Conservation (phyloP, 2,797 vertebrate species). For the Parauchenoglanis punctatus region DNA sequence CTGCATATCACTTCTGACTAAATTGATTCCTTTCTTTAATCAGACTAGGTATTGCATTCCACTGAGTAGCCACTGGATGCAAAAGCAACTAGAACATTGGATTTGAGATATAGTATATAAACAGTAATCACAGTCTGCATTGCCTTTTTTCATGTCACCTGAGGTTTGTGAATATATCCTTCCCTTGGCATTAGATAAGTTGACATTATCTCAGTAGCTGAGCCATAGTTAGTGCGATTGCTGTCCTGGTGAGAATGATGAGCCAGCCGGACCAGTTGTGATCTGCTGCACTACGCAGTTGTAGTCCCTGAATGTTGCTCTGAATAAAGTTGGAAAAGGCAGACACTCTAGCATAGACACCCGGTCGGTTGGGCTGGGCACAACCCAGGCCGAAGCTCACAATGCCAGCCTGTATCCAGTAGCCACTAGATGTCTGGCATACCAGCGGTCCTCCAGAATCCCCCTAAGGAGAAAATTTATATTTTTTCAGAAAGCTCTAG, state of each 20-base stretch:
- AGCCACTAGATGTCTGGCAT: slow-evolving; percentile 71
- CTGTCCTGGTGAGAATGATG: slow-evolving; percentile 47
- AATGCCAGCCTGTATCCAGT: slow-evolving; percentile 79
- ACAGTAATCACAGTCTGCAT: slow-evolving; percentile 9
- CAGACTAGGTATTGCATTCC: background rate
- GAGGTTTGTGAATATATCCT: slow-evolving; percentile 6
- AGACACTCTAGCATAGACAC: slow-evolving; percentile 76
- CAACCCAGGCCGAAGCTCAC: slow-evolving; percentile 80
- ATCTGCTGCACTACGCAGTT: slow-evolving; percentile 63
- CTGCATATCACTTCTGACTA: background rate
- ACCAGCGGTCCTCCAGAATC: slow-evolving; percentile 82
- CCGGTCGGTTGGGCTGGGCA: slow-evolving; percentile 69
- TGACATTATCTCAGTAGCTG: slow-evolving; percentile 61
- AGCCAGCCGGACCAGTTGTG: slow-evolving; percentile 44
- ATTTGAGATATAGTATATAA: background rate
- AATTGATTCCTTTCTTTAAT: background rate
- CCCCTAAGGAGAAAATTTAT: slow-evolving; percentile 64
- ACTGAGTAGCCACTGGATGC: background rate
- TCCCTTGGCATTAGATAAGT: background rate
- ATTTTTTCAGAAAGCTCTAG: background rate
- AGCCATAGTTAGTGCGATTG: slow-evolving; percentile 57
- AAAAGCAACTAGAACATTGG: background rate
- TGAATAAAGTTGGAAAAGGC: slow-evolving; percentile 69
- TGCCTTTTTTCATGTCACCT: slow-evolving; percentile 2
- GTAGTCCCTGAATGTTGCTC: slow-evolving; percentile 55